Evolutionary conservation across 2,797 vertebrate genomes (phyloP).

Genomic region (Echiichthys vipera): DNA sequence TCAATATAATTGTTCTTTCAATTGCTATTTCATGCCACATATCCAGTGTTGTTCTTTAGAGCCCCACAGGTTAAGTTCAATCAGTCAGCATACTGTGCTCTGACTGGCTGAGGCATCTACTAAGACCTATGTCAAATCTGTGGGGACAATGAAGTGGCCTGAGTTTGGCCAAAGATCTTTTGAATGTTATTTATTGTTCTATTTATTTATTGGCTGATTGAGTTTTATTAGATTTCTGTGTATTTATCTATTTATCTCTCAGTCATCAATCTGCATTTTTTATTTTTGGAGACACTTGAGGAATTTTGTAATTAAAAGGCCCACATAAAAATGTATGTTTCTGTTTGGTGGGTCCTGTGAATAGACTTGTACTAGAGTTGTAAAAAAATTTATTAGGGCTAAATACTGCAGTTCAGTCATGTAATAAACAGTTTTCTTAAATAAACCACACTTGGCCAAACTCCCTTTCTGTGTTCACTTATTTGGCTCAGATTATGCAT

Average conservation of each 20-base stretch:
- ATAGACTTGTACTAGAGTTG: conserved; percentile 87
- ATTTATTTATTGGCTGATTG: conserved; percentile 84
- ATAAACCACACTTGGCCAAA: conserved; percentile 84
- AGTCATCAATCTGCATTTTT: conserved; percentile 80
- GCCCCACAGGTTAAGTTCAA: conserved; percentile 46
- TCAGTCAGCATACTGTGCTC: conserved; percentile 42
- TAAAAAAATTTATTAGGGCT: conserved; percentile 84
- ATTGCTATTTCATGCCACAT: conserved; percentile 71
- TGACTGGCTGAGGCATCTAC: conserved; percentile 39
- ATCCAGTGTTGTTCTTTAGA: conserved; percentile 50
- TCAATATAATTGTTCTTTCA: conserved; percentile 83
- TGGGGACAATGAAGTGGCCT: conserved; percentile 71
- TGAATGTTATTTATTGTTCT: conserved; percentile 88
- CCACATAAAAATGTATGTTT: conserved; percentile 79
- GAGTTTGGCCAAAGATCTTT: conserved; percentile 84
- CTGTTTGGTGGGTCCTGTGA: conserved; percentile 80
- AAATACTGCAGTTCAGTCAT: conserved; percentile 85
- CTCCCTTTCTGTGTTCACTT: neutral
- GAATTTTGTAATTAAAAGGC: conserved; percentile 85
- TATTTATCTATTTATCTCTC: conserved; percentile 89
- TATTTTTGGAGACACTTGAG: conserved; percentile 82
- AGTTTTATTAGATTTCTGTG: conserved; percentile 67
- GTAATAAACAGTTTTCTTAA: conserved; percentile 87
- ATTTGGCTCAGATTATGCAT: neutral
- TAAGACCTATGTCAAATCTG: conserved; percentile 48